A percentile compares a stretch with the other conserved stretches of the same genome.
These are phyloP conservation scores for Cantharis rufa DNA, from an alignment of 2,888 invertebrate genomes.

Conservation along the genomic window DNA sequence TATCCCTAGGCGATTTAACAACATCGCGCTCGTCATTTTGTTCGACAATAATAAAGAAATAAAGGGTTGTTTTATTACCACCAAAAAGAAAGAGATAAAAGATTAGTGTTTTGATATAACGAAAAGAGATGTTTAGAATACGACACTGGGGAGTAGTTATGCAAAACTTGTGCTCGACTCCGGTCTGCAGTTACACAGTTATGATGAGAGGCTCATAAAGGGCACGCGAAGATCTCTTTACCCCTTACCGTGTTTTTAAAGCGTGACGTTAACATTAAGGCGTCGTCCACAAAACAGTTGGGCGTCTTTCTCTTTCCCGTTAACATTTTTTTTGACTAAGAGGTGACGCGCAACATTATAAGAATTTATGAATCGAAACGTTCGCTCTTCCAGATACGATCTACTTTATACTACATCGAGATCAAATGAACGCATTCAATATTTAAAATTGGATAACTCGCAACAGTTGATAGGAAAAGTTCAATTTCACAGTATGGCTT, in stretches of 20 bases:
- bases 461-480: conserved; percentile 48
- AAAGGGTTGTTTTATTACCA: conserved; percentile 34
- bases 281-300: conserved; percentile 30
- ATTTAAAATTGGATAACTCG: conserved; percentile 50
- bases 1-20: conserved; percentile 38
- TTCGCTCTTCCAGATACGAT: conserved; percentile 35
- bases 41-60: conserved; percentile 48
- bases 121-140: conserved; percentile 45
- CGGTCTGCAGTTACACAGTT: conserved; percentile 49
- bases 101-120: conserved; percentile 37
- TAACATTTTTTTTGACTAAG: conserved; percentile 19
- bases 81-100: conserved; percentile 39
- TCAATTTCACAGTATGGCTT: conserved; percentile 40
- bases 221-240: conserved; percentile 41
- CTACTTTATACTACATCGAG: conserved; percentile 43
- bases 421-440: conserved; percentile 43
- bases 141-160: conserved; percentile 55
- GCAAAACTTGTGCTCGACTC: conserved; percentile 52
- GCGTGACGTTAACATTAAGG: conserved; percentile 5
- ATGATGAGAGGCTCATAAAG: conserved; percentile 50
- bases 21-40: conserved; percentile 36
- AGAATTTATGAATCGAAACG: conserved; percentile 18
- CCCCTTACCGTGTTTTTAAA: conserved; percentile 18
- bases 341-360: conserved; percentile 11
- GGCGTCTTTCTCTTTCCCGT: conserved; percentile 26